Conservation (phyloP, 2,113 vertebrate genomes). For the Regulus satrapa region DNA sequence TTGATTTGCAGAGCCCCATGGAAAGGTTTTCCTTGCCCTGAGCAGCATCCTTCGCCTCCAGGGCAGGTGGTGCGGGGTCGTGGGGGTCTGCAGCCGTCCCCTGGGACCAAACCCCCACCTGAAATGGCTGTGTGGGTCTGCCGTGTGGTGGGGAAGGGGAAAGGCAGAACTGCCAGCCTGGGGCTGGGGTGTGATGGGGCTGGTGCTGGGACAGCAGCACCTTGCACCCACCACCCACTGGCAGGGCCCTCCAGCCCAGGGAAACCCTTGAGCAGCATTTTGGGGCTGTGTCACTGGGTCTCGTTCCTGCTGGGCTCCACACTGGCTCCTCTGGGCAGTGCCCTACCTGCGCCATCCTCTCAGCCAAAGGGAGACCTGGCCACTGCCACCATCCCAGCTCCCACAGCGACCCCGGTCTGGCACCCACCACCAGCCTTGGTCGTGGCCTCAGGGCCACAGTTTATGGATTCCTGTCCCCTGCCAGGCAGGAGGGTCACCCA, state of each 20-base stretch:
- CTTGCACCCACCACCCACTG: neutral
- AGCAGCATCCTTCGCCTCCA: rapidly evolving
- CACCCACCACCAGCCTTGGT: neutral
- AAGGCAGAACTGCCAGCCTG: neutral
- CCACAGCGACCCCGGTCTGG: rapidly evolving
- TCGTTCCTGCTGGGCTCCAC: neutral
- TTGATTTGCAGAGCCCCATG: neutral
- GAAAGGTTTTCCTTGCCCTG: neutral
- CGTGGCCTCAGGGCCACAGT: neutral
- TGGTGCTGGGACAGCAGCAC: neutral
- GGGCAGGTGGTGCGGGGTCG: neutral
- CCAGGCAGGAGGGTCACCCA: neutral
- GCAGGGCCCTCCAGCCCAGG: neutral
- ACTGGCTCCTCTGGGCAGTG: neutral
- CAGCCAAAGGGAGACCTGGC: neutral
- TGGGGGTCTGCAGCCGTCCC: rapidly evolving
- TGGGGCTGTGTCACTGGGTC: neutral
- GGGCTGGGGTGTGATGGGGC: neutral
- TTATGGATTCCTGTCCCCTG: neutral
- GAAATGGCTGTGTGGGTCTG: neutral
- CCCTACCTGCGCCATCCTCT: rapidly evolving
- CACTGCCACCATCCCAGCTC: neutral
- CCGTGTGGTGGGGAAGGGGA: neutral
- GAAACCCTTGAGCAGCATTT: neutral
- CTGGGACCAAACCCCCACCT: neutral